Percentiles rank a stretch among this genome's conserved stretches.
These are phyloP conservation scores for Amyelois transitella DNA, from an alignment of 1,140 invertebrate genomes.

Conservation along the genomic window DNA sequence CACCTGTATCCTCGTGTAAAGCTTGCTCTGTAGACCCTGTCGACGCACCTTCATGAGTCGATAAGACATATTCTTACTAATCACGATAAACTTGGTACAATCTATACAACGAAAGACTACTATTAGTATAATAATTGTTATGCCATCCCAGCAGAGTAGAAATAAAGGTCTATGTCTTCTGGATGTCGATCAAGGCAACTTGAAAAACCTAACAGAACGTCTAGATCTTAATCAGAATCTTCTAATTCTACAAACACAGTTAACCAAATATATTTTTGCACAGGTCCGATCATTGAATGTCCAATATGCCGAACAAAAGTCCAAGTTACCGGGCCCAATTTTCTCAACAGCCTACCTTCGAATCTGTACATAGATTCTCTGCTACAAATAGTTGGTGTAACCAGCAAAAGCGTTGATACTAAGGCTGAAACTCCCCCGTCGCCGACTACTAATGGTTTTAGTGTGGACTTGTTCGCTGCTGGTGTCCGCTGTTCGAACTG, in stretches of 20 bases:
- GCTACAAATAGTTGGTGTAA: slow-evolving; percentile 59
- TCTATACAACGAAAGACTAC: too few species aligned
- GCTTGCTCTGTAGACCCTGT: too few species aligned
- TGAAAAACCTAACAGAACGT: too few species aligned
- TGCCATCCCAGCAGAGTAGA: too few species aligned
- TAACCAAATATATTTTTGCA: not conserved
- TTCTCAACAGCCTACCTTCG: slow-evolving; percentile 71
- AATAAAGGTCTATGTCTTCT: too few species aligned
- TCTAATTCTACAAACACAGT: not conserved
- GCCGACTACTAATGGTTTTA: slow-evolving; percentile 27
- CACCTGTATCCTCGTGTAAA: too few species aligned
- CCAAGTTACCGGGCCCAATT: slow-evolving; percentile 47
- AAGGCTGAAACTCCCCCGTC: slow-evolving; percentile 26
- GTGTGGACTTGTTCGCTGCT: slow-evolving; percentile 35
- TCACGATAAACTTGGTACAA: too few species aligned
- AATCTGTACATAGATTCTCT: slow-evolving; percentile 77
- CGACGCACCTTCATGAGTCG: too few species aligned
- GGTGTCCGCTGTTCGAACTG: slow-evolving; percentile 63
- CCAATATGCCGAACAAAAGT: slow-evolving; percentile 55
- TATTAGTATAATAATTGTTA: too few species aligned
- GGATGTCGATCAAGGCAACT: too few species aligned
- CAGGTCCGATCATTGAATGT: slow-evolving; percentile 40
- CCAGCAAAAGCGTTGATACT: slow-evolving; percentile 10
- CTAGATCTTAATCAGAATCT: not conserved
- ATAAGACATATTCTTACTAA: too few species aligned